Base-by-base conservation (phyloP, 1,140 invertebrate species). In the Brachionus asplanchnoidis region DNA sequence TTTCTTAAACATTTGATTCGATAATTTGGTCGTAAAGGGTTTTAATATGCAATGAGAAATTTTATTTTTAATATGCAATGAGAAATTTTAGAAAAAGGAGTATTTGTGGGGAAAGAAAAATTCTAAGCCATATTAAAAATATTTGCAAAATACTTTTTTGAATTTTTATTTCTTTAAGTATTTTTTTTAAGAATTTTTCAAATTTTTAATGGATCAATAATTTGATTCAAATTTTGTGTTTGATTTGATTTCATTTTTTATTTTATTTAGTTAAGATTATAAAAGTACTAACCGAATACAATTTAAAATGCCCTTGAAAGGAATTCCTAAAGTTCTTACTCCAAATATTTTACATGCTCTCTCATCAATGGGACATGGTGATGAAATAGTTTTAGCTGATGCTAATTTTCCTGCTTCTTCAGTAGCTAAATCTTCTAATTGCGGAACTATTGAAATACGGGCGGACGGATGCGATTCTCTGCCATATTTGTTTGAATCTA, bases 321-420 rank as follows among this genome's bases (percentile, higher is more conserved):
- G 88, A 53, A 89, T 92, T 83, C 90, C 91, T 6, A 85, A 86
- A 17, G 86, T 91, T 14, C 70, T 92, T 14, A 91, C 90, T 3
- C 91, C 91, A 5, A 89, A 91, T 73, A 86, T 92, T 23, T 86
- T 92, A 0, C 87, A 89, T 73, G 88, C 88, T 6, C 85, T 92
- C 7, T 88, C 88, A 26, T 86, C 87, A n/a, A 91, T 91, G 88
- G 91, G 91, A 6, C 91, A 91, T 85, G 91, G 91, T 12, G 91
- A 92, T 86, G 90, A 90, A 86, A 90, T 91, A 85, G 89, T 84
- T 44, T 60, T 77, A 36, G 50, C 85, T 12, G 79, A 84, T 53
- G 50, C 70, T 8, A 56, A 78, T 42, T 84, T 66, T 60, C 73
- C 77, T 32, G 53, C 56, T 32, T 32, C 53, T 12, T 73, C 82